Evolutionary conservation across 2,113 vertebrate genomes (phyloP).

Genomic region (Rhynchomys soricoides): DNA sequence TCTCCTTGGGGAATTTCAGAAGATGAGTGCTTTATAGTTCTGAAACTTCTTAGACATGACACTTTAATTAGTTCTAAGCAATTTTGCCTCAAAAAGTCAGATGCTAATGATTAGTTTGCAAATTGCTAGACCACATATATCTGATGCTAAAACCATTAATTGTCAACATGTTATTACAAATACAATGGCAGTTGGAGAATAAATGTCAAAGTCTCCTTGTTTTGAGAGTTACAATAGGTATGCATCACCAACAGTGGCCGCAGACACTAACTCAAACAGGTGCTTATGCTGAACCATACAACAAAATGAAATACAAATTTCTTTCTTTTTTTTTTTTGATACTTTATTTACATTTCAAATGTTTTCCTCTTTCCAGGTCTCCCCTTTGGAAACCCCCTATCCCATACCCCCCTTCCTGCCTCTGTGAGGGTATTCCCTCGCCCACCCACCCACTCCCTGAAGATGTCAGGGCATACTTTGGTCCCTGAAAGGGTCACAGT

Average conservation of each 20-base stretch:
- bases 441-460: neutral
- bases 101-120: constrained; percentile 64
- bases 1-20: neutral
- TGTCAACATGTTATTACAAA: constrained; percentile 61
- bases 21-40: constrained; percentile 32
- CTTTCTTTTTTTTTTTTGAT: no score
- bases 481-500: neutral
- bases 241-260: neutral
- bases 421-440: no score
- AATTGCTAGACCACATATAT: constrained; percentile 55
- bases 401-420: no score
- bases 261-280: constrained; percentile 15
- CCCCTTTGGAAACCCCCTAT: no score
- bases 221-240: constrained; percentile 50
- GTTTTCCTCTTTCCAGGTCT: no score
- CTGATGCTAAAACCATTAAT: constrained; percentile 49
- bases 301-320: constrained; percentile 47
- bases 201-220: constrained; percentile 64
- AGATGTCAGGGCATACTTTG: neutral
- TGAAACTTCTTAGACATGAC: constrained; percentile 26
- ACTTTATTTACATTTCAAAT: no score
- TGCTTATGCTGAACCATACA: neutral
- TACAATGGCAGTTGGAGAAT: neutral
- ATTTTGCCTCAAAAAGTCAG: constrained; percentile 51
- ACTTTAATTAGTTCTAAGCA: constrained; percentile 57